A percentile compares a stretch with the other conserved stretches of the same genome.
Conservation (phyloP, 1,140 invertebrate genomes). For the Patella vulgata region DNA sequence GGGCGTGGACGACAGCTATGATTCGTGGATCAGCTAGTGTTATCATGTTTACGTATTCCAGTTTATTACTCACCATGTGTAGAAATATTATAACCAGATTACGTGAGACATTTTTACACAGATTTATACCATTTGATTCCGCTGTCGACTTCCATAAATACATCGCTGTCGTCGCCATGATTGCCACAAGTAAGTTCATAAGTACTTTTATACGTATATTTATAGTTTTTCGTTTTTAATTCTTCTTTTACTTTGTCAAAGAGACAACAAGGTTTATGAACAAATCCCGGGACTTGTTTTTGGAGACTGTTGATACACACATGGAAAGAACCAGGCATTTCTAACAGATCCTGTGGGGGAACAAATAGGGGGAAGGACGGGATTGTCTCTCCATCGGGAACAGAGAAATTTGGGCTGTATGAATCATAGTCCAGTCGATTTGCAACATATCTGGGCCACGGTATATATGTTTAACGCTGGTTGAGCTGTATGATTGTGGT, state of each 20-base stretch:
- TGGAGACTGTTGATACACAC: no score
- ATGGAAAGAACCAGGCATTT: no score
- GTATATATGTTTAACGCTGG: no score
- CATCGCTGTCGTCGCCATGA: conserved; percentile 92
- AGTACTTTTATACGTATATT: not conserved
- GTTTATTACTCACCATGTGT: conserved; percentile 96
- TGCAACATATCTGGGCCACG: no score
- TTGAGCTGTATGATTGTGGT: no score
- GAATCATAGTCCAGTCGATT: no score
- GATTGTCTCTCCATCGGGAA: no score
- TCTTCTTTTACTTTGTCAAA: not conserved
- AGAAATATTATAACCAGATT: conserved; percentile 95
- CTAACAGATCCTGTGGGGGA: no score
- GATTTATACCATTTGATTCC: conserved; percentile 97
- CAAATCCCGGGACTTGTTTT: no score
- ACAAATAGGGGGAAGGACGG: no score
- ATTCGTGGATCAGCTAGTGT: conserved; percentile 96
- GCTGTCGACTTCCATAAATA: conserved; percentile 99
- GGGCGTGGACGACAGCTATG: conserved; percentile 92
- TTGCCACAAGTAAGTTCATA: conserved; percentile 75
- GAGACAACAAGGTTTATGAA: not conserved
- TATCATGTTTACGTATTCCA: conserved; percentile 94
- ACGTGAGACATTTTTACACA: conserved; percentile 97
- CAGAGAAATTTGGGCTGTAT: no score
- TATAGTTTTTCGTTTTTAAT: no score